Percentiles rank a stretch among this genome's conserved stretches.
phyloP scores from a whole-genome alignment of 2,797 vertebrate genomes.

The Spheniscus humboldti region DNA sequence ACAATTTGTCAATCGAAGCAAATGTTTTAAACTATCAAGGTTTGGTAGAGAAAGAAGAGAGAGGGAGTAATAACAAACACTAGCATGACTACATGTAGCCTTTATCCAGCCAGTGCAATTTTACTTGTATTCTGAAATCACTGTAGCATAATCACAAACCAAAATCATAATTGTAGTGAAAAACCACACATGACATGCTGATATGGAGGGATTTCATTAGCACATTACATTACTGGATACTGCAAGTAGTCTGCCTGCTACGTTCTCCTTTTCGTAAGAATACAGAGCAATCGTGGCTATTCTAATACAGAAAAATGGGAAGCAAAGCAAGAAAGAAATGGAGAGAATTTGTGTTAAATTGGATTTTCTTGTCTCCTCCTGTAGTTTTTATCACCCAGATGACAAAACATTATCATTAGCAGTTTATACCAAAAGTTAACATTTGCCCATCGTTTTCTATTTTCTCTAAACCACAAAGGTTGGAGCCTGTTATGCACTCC shows the following conservation, averaged over 20 bases:
- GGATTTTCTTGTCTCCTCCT: slow-evolving; percentile 38
- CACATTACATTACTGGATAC: not conserved
- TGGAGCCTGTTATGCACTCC: slow-evolving; percentile 20
- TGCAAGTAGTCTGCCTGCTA: not conserved
- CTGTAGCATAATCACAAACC: not conserved
- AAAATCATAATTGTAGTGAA: not conserved
- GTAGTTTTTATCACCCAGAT: slow-evolving; percentile 45
- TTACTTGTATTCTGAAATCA: not conserved
- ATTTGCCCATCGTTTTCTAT: slow-evolving; percentile 40
- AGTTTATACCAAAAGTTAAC: slow-evolving; percentile 36
- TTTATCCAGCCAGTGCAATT: not conserved
- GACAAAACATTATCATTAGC: slow-evolving; percentile 48
- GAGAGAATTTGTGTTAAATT: slow-evolving; percentile 2
- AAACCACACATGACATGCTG: not conserved
- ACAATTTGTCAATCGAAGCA: not conserved
- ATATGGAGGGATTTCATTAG: not conserved
- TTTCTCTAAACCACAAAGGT: slow-evolving; percentile 39
- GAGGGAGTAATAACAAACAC: not conserved
- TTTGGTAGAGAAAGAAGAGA: not conserved
- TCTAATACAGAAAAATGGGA: not conserved
- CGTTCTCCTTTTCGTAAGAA: not conserved
- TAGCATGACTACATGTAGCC: not conserved
- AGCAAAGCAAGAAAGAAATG: not conserved
- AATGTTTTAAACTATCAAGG: not conserved
- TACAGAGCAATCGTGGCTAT: not conserved